Percentiles rank a stretch among this genome's conserved stretches.
phyloP scores from a whole-genome alignment of 2,797 vertebrate species.

The Sternotherus odoratus region DNA sequence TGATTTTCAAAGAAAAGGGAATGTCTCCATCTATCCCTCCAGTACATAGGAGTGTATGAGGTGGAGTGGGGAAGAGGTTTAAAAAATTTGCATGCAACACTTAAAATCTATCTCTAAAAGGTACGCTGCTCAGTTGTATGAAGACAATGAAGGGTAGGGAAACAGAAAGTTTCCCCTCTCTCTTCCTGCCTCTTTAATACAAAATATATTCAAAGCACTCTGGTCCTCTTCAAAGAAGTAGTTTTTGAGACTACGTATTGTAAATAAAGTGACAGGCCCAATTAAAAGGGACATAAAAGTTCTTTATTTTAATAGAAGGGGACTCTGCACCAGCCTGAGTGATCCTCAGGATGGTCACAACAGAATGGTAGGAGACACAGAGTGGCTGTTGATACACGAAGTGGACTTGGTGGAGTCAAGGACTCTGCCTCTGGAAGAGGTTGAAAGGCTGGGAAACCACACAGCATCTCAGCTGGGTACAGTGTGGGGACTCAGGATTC shows the following conservation, averaged over 20 bases:
- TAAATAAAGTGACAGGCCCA: not conserved
- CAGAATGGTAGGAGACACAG: rapidly evolving
- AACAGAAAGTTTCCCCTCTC: not conserved
- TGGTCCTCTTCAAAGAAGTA: not conserved
- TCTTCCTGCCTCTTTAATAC: slow-evolving; percentile 41
- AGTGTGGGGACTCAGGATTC: not conserved
- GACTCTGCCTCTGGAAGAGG: not conserved
- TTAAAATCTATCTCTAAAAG: not conserved
- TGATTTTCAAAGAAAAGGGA: not conserved
- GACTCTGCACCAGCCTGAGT: not conserved
- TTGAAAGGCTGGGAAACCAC: not conserved
- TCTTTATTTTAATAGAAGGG: not conserved
- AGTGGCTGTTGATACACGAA: not conserved
- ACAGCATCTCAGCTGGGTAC: not conserved
- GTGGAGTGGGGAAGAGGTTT: too few relatives aligned
- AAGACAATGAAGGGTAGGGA: not conserved
- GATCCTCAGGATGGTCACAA: not conserved
- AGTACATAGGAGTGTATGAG: not conserved
- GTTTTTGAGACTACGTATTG: not conserved
- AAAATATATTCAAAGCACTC: slow-evolving; percentile 31
- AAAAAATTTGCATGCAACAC: not conserved
- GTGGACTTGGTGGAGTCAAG: not conserved
- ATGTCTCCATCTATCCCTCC: not conserved
- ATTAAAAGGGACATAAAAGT: not conserved
- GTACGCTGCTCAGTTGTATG: not conserved